phyloP scores from a whole-genome alignment of 2,888 invertebrate genomes.

The Bhutanitis thaidina region DNA sequence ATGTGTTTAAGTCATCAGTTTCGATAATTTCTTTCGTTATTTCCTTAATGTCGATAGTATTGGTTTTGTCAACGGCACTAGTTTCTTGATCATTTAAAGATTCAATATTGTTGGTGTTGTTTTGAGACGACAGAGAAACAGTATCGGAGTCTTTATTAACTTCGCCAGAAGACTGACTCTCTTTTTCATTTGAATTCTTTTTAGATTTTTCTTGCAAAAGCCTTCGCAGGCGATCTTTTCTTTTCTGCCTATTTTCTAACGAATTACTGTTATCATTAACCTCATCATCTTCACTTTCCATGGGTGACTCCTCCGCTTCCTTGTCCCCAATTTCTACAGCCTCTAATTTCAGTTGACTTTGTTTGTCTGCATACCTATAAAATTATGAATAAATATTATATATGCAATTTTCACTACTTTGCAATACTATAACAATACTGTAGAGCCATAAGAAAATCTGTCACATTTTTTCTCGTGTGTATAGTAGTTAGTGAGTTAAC shows the following conservation, averaged over 20 bases:
- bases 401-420: too few relatives aligned
- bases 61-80: not conserved
- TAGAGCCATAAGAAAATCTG: too few relatives aligned
- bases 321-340: constrained; percentile 66
- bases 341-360: constrained; percentile 61
- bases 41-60: not conserved
- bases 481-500: too few relatives aligned
- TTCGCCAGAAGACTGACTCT: constrained; percentile 19
- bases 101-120: not conserved
- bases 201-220: constrained; percentile 50
- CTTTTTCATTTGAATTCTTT: constrained; percentile 26
- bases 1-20: not conserved
- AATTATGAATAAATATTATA: too few relatives aligned
- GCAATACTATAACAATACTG: too few relatives aligned
- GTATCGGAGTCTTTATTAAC: not conserved
- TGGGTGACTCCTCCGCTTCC: constrained; percentile 67
- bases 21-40: not conserved
- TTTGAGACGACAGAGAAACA: not conserved
- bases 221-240: constrained; percentile 56
- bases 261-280: constrained; percentile 37
- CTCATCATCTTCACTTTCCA: constrained; percentile 65
- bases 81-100: not conserved
- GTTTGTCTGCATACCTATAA: constrained; percentile 61
- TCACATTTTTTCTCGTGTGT: too few relatives aligned
- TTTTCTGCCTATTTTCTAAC: constrained; percentile 50